Evolutionary conservation across 2,797 vertebrate genomes (phyloP), one percentile per base, ranked within the genome.

Genomic region (Anisognathus igniventris): DNA sequence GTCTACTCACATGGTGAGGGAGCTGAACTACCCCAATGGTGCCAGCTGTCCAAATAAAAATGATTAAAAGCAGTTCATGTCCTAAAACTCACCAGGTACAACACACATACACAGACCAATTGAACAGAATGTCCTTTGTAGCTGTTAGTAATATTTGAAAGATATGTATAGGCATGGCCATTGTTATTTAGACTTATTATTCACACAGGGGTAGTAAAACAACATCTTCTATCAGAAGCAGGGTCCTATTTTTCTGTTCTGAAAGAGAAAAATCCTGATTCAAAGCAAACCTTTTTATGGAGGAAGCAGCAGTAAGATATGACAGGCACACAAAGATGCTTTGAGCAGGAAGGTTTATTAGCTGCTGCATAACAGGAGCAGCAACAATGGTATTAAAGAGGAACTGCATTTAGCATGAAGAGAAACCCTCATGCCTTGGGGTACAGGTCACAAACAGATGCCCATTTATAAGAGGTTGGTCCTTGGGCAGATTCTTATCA

Each of bases 291-390:
- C 82, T 90, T 91, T 94, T 90, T 56, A 70, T 40, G 76, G 85
- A 82, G 90, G 76, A 91, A 92, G 61, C 71, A 93, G 81, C 72
- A 91, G 86, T 89, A 60, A 74, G 79, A 84, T 92, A 74, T 54
- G 83, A 93, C 91, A 86, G 64, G 64, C 76, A 31, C 92, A 94
- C 91, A 95, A 93, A 96, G 82, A 85, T 84, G 82, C 92, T 94
- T 92, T 78, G 92, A 95, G 93, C 66, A 75, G 77, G 73, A 82
- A 79, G 87, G 76, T 90, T 95, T 94, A 84, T 92, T 79, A 96
- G 79, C 87, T 81, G 79, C 93, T 79, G 85, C 64, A 70, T 76
- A 91, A 94, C 76, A 88, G 92, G 48, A 90, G 67, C 76, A 47
- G 76, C 82, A 93, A 91, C 87, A 93, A 85, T 67, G 44, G 82